A percentile compares a stretch with the other conserved stretches of the same genome.
phyloP scores from a whole-genome alignment of 2,888 invertebrate species.

The Torymus texanus region DNA sequence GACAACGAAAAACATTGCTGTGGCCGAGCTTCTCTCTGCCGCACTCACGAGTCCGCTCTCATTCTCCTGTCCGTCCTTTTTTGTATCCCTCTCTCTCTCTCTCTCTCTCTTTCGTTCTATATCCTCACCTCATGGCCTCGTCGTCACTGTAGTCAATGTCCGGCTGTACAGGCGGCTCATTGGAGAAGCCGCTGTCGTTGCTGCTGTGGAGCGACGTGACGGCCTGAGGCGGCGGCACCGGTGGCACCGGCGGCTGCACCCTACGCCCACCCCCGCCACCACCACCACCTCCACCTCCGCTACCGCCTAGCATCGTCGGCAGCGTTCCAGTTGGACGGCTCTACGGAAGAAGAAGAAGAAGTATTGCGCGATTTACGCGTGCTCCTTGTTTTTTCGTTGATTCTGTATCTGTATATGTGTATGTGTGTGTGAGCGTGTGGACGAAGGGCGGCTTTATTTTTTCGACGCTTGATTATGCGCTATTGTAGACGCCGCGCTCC shows the following conservation, averaged over 20 bases:
- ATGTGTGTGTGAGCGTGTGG: too few species aligned
- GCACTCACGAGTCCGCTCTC: background rate
- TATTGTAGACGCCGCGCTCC: slow-evolving; percentile 35
- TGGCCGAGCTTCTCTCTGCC: background rate
- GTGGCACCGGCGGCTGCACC: slow-evolving; percentile 75
- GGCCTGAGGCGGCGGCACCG: slow-evolving; percentile 73
- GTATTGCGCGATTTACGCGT: background rate
- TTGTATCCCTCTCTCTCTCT: background rate
- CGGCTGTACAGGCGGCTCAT: slow-evolving; percentile 91
- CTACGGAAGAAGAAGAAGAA: slow-evolving; percentile 58
- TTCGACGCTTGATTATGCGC: slow-evolving; percentile 38
- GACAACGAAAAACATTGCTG: slow-evolving; percentile 11
- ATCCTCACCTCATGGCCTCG: slow-evolving; percentile 83
- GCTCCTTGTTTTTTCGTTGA: too few species aligned
- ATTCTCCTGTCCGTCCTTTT: background rate
- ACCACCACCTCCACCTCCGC: too few species aligned
- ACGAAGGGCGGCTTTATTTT: background rate
- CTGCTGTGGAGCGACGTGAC: slow-evolving; percentile 88
- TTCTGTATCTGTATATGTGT: too few species aligned
- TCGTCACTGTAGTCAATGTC: slow-evolving; percentile 94
- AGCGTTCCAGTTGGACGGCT: slow-evolving; percentile 74
- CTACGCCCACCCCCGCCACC: slow-evolving; percentile 69
- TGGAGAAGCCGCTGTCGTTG: slow-evolving; percentile 92
- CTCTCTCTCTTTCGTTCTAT: background rate
- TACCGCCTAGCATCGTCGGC: slow-evolving; percentile 66